These are phyloP conservation scores for Spatula versicolor DNA, from an alignment of 2,797 vertebrate species.

Conservation along the genomic window DNA sequence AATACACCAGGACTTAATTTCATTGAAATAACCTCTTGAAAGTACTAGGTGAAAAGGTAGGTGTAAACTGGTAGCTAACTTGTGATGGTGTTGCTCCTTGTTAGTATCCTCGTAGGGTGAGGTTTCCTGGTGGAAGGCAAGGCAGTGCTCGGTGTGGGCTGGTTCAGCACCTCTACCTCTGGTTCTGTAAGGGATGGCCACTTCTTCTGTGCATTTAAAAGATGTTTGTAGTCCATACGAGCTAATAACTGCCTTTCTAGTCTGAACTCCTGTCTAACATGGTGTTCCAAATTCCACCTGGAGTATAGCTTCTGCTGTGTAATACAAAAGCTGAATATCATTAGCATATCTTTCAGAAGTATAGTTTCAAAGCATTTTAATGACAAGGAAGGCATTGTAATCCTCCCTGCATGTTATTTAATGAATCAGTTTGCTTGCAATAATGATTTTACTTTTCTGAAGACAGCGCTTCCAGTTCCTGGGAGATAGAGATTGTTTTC, in stretches of 20 bases:
- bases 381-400: conserved; percentile 37
- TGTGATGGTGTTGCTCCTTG: neutral
- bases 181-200: neutral
- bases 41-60: neutral
- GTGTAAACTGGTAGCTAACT: neutral
- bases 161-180: neutral
- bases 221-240: neutral
- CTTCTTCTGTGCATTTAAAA: neutral
- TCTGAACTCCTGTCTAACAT: neutral
- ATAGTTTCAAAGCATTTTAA: conserved; percentile 55
- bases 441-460: conserved; percentile 52
- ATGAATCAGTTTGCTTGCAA: conserved; percentile 46
- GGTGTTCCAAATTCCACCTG: neutral
- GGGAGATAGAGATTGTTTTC: neutral
- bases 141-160: neutral
- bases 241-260: neutral
- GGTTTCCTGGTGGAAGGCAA: neutral
- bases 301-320: conserved; percentile 11
- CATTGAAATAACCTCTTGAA: neutral
- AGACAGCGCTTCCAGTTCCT: neutral
- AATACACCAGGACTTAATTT: neutral
- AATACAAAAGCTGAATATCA: conserved; percentile 24
- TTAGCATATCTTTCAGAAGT: conserved; percentile 37
- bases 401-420: conserved; percentile 40
- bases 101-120: neutral